These are phyloP conservation scores for Aphelocoma californica DNA, from an alignment of 2,797 vertebrate species.

Conservation along the genomic window DNA sequence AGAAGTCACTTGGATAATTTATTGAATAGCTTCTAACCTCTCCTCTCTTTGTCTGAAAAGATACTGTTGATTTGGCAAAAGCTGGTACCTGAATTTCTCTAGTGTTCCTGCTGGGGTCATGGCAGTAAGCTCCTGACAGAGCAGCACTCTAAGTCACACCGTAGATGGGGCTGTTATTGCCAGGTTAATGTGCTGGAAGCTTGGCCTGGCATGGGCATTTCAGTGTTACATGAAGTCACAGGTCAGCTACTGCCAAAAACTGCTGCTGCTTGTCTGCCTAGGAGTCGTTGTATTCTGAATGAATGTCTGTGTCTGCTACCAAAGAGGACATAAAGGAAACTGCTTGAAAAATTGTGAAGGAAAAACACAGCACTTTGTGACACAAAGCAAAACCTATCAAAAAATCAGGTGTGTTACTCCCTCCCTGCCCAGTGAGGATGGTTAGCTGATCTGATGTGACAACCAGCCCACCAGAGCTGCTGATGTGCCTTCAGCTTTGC, in stretches of 20 bases:
- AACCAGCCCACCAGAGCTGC: background rate
- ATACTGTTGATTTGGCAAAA: background rate
- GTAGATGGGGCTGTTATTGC: background rate
- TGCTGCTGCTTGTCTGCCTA: background rate
- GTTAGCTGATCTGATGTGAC: background rate
- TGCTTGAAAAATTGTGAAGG: background rate
- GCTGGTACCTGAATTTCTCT: background rate
- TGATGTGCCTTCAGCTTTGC: background rate
- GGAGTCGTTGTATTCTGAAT: fast-evolving
- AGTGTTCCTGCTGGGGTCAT: background rate
- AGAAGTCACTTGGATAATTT: background rate
- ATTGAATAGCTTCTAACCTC: background rate
- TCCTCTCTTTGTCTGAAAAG: background rate
- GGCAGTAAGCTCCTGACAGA: background rate
- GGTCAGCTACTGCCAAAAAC: background rate
- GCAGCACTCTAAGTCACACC: background rate
- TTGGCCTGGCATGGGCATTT: fast-evolving
- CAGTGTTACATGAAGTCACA: fast-evolving
- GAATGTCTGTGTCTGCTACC: background rate
- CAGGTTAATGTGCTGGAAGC: background rate
- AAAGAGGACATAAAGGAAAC: background rate
- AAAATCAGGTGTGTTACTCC: background rate
- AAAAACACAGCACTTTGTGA: background rate
- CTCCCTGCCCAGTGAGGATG: background rate
- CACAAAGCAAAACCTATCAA: background rate